Percentiles rank a stretch among this genome's conserved stretches.
phyloP scores from a whole-genome alignment of 1,140 invertebrate genomes.

The Heliconius nattereri region DNA sequence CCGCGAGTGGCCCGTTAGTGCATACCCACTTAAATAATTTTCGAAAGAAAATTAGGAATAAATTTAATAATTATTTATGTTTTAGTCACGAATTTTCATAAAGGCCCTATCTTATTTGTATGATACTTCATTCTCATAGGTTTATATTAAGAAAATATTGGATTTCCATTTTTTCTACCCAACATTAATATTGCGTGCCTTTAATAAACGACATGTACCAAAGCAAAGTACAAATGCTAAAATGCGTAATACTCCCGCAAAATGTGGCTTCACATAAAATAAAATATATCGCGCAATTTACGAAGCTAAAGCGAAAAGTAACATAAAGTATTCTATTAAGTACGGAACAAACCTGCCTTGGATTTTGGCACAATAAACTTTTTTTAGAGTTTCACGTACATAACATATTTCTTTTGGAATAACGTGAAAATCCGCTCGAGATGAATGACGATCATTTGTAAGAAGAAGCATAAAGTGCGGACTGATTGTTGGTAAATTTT shows the following conservation, averaged over 20 bases:
- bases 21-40: not conserved
- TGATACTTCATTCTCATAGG: not conserved
- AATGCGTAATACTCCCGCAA: slow-evolving; percentile 10
- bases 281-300: slow-evolving; percentile 33
- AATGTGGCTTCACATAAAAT: slow-evolving; percentile 23
- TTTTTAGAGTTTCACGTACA: slow-evolving; percentile 38
- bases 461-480: slow-evolving; percentile 43
- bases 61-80: not conserved
- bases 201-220: not conserved
- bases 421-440: slow-evolving; percentile 40
- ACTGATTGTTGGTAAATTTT: slow-evolving; percentile 49
- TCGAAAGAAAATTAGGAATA: not conserved
- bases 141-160: not conserved
- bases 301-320: slow-evolving; percentile 20
- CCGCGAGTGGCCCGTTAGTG: not conserved
- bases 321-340: slow-evolving; percentile 39
- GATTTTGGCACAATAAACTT: slow-evolving; percentile 37
- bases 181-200: not conserved
- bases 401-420: slow-evolving; percentile 45
- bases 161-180: slow-evolving; percentile 2
- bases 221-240: not conserved
- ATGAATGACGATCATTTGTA: slow-evolving; percentile 51
- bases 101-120: too few relatives aligned
- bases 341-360: slow-evolving; percentile 33
- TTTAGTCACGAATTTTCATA: not conserved